These are phyloP conservation scores for Bombyx mori DNA, from an alignment of 1,140 invertebrate genomes.

Conservation along the genomic window DNA sequence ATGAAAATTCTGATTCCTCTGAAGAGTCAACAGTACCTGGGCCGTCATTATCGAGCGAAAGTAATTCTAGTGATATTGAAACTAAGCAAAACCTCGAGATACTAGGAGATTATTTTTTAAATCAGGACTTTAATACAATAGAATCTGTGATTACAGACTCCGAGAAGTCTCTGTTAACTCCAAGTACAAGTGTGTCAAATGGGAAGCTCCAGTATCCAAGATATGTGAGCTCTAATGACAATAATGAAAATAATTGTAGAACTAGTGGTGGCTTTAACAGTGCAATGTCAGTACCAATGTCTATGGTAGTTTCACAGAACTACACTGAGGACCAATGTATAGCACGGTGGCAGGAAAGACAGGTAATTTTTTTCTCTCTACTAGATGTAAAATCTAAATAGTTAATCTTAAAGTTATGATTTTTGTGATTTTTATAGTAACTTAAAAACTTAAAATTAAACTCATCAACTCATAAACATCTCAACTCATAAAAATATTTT, in stretches of 20 bases:
- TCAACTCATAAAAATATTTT: no score
- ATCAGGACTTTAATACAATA: constrained; percentile 60
- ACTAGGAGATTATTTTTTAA: constrained; percentile 58
- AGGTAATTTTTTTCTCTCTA: constrained; percentile 46
- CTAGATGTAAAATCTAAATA: neutral
- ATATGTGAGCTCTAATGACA: constrained; percentile 46
- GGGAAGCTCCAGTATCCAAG: constrained; percentile 42
- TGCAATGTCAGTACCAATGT: constrained; percentile 16
- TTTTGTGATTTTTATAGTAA: no score
- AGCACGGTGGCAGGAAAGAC: constrained; percentile 77
- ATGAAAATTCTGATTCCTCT: constrained; percentile 33
- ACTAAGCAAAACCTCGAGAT: constrained; percentile 64
- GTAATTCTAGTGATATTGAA: constrained; percentile 25
- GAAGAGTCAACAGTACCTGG: constrained; percentile 26
- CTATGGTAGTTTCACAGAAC: constrained; percentile 30
- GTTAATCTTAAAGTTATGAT: neutral
- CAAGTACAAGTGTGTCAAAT: constrained; percentile 32
- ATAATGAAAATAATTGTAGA: constrained; percentile 16
- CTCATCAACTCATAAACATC: no score
- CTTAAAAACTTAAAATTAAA: no score
- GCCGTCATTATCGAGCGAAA: constrained; percentile 22
- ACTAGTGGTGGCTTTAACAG: constrained; percentile 22
- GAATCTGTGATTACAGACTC: constrained; percentile 43
- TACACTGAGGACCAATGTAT: constrained; percentile 70
- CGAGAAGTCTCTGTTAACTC: constrained; percentile 29